Percentiles rank a stretch among this genome's conserved stretches.
phyloP scores from a whole-genome alignment of 2,888 invertebrate genomes.

The Cephus sareptanus region DNA sequence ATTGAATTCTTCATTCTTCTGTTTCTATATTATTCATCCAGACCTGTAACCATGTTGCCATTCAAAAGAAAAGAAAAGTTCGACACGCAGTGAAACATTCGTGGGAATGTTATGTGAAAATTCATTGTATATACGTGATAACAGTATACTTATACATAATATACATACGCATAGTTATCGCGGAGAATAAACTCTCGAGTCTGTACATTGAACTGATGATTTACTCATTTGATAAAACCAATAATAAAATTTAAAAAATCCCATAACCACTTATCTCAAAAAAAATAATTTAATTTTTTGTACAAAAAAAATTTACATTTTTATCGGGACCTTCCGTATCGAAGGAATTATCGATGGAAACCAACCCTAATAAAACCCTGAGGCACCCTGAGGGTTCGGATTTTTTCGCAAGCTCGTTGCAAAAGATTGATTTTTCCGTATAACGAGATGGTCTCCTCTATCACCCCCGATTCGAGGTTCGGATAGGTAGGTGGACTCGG shows the following conservation, averaged over 20 bases:
- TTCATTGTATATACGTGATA: constrained; percentile 47
- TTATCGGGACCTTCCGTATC: not conserved
- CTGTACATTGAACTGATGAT: constrained; percentile 37
- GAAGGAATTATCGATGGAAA: not conserved
- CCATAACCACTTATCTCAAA: not conserved
- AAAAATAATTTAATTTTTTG: not conserved
- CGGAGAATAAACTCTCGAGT: constrained; percentile 52
- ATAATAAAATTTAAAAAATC: not conserved
- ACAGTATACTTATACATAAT: constrained; percentile 18
- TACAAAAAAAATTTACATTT: not conserved
- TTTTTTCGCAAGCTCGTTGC: not conserved
- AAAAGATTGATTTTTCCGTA: constrained; percentile 23
- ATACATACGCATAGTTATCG: constrained; percentile 42
- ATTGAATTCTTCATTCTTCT: not conserved
- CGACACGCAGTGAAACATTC: not conserved
- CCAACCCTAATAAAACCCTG: not conserved
- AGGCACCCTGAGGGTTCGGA: not conserved
- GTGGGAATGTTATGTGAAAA: constrained; percentile 18
- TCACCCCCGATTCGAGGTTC: not conserved
- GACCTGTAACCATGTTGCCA: not conserved
- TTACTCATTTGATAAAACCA: not conserved
- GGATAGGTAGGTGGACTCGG: not conserved
- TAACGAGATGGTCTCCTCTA: constrained; percentile 12
- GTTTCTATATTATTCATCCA: not conserved
- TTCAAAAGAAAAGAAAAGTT: not conserved